Evolutionary conservation across 2,797 vertebrate species (phyloP).

Genomic region (Odontamblyopus lacepedii): DNA sequence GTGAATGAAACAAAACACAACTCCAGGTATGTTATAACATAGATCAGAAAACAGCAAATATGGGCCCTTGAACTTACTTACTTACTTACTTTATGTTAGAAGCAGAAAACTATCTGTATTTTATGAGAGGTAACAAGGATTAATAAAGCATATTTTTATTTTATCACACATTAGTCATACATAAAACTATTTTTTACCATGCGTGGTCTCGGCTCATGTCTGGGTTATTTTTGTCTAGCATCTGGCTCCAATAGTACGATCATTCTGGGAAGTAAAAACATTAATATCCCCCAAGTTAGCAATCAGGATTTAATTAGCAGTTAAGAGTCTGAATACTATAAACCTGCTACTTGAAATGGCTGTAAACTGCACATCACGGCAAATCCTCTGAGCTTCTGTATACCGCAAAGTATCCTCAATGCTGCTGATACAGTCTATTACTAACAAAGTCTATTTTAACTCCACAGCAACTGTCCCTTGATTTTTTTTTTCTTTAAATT

Average conservation of each 20-base stretch:
- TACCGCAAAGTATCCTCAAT: constrained; percentile 2
- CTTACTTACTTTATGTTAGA: too few relatives aligned
- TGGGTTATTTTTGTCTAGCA: constrained; percentile 5
- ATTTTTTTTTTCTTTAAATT: constrained; percentile 16
- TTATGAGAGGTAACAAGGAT: too few relatives aligned
- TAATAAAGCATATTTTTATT: too few relatives aligned
- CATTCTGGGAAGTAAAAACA: constrained; percentile 17
- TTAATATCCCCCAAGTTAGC: constrained; percentile 10
- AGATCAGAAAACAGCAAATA: too few relatives aligned
- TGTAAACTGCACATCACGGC: constrained; percentile 3
- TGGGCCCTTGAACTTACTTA: too few relatives aligned
- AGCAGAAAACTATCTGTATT: too few relatives aligned
- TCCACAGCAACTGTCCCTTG: neutral
- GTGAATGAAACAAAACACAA: too few relatives aligned
- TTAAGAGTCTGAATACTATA: constrained; percentile 8
- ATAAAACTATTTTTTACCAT: neutral
- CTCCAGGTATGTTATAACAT: too few relatives aligned
- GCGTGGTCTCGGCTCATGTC: neutral
- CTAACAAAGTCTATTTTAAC: neutral
- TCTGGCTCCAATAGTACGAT: constrained; percentile 16
- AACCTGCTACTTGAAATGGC: constrained; percentile 11
- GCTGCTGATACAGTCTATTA: constrained; percentile 7
- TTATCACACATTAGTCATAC: too few relatives aligned
- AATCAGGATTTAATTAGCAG: constrained; percentile 21
- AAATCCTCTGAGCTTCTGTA: neutral